Percentiles rank a stretch among this genome's conserved stretches.
Conservation (phyloP, 2,113 vertebrate species). For the Mormyrus iriodes region DNA sequence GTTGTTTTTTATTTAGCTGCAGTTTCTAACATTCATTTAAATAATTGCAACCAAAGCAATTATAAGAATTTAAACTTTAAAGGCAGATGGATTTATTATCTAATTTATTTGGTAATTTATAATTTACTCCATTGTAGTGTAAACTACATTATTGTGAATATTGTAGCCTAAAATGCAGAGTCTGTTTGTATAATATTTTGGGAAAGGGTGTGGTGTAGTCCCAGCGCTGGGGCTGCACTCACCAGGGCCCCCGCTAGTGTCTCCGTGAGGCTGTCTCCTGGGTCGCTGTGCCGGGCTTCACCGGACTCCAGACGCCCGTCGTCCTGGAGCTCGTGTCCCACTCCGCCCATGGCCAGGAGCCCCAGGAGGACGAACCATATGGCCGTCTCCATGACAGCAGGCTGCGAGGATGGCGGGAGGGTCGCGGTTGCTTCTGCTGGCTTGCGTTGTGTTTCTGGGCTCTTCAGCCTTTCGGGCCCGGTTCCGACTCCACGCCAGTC, state of each 20-base stretch:
- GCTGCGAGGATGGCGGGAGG: background rate
- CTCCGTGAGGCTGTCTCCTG: conserved; percentile 45
- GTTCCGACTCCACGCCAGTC: background rate
- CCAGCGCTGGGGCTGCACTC: conserved; percentile 30
- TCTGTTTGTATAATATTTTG: background rate
- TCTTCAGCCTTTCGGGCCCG: background rate
- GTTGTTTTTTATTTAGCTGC: background rate
- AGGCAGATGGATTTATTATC: background rate
- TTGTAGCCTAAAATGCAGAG: background rate
- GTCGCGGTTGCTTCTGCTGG: background rate
- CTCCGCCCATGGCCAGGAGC: conserved; percentile 51
- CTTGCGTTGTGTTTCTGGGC: background rate
- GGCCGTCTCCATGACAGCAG: conserved; percentile 47
- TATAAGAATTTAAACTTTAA: background rate
- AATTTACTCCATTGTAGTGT: background rate
- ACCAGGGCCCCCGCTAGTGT: conserved; percentile 48
- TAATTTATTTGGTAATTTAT: background rate
- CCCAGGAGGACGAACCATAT: conserved; percentile 47
- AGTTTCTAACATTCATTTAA: background rate
- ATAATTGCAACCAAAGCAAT: background rate
- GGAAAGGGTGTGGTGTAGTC: background rate
- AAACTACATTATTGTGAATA: background rate
- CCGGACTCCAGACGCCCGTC: conserved; percentile 35
- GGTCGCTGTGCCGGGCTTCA: conserved; percentile 36
- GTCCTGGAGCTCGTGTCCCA: conserved; percentile 47